These are phyloP conservation scores for Pogonocichla stellata DNA, from an alignment of 2,113 vertebrate genomes.

Conservation along the genomic window DNA sequence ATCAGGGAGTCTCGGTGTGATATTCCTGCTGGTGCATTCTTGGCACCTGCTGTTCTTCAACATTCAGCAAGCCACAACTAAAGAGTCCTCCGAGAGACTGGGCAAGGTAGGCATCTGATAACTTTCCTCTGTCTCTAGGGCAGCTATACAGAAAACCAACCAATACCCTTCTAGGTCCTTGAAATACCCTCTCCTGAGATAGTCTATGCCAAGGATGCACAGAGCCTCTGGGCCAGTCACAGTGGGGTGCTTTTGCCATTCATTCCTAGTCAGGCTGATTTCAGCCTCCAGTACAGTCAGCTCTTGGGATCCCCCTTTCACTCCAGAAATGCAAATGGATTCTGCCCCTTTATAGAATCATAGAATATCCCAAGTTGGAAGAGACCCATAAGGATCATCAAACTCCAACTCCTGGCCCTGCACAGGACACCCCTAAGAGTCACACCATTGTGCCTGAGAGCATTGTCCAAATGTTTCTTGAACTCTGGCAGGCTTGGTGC, in stretches of 20 bases:
- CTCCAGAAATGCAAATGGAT: background rate
- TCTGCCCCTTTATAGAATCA: background rate
- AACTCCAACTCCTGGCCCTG: too few species aligned
- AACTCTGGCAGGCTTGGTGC: background rate
- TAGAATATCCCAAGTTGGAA: too few species aligned
- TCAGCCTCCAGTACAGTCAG: background rate
- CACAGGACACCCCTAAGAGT: background rate
- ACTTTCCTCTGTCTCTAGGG: background rate
- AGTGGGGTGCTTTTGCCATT: background rate
- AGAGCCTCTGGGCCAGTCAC: background rate
- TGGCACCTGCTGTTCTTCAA: background rate
- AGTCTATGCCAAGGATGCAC: background rate
- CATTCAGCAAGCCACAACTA: background rate
- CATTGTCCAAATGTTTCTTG: background rate
- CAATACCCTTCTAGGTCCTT: background rate
- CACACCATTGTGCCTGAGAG: background rate
- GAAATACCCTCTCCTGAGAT: background rate
- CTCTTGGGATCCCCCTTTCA: background rate
- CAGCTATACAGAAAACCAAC: background rate
- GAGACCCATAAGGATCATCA: too few species aligned
- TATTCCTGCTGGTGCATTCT: background rate
- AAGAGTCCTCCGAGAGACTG: background rate
- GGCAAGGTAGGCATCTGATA: background rate
- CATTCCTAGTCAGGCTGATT: background rate
- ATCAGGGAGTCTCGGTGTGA: background rate